Conservation (phyloP, 2,888 invertebrate genomes). For the Muschampia plurimacula region DNA sequence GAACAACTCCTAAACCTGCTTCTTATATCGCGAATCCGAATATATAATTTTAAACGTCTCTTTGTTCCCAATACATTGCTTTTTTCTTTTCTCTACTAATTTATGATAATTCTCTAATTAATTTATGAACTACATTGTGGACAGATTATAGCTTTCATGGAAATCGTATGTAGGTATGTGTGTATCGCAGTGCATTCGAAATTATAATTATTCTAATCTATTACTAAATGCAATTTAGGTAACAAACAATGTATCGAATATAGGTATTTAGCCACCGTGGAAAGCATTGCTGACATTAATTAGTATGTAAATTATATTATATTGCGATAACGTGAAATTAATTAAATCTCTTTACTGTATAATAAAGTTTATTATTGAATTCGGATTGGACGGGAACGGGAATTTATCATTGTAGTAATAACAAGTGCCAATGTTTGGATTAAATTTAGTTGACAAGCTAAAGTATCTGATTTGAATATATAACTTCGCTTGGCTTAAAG, state of each 20-base stretch:
- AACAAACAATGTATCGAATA: background rate
- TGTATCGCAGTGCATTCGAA: background rate
- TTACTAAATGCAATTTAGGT: constrained; percentile 7
- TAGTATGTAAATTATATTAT: constrained; percentile 30
- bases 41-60: background rate
- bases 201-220: constrained; percentile 5
- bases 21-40: too few relatives aligned
- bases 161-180: too few relatives aligned
- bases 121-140: background rate
- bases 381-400: background rate
- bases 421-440: background rate
- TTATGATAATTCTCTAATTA: background rate
- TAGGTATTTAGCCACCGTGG: background rate
- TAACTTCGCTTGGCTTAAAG: background rate
- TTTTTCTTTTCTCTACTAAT: background rate
- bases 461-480: background rate
- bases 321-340: constrained; percentile 31
- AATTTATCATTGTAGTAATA: constrained; percentile 14
- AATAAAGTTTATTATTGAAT: constrained; percentile 15
- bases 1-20: too few relatives aligned
- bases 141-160: too few relatives aligned
- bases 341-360: constrained; percentile 22
- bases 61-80: background rate
- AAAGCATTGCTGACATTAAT: constrained; percentile 25
- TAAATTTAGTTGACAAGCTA: background rate